Evolutionary conservation across 2,888 invertebrate genomes (phyloP), one percentile per base, ranked within the genome.

Genomic region (Elegia similella): DNA sequence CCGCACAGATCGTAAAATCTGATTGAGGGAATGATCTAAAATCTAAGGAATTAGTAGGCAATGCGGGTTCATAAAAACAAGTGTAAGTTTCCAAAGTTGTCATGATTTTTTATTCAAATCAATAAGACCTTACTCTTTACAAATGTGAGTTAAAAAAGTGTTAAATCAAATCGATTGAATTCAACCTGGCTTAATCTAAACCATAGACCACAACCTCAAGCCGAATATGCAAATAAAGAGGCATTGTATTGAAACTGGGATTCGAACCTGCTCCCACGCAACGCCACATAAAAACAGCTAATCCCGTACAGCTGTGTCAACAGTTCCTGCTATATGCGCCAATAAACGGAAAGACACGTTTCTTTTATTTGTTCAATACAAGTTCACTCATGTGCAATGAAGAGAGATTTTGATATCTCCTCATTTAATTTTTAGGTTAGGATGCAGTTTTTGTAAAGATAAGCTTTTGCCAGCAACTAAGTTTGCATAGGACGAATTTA

Each of bases 281-380:
- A 30, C 17, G 47, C 44, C 17, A 60, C 58, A 58, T 58, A 64
- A 64, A 64, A 64, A 64, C 62, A 57, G 59, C 62, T 64, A 64
- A 64, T 64, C 64, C 62, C 32, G 38, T n/a, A 42, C 64, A 64
- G 64, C 64, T 64, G 64, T 53, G 58, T 62, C 61, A 62, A 64
- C 62, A 64, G 43, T 54, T 43, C 53, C 53, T 54, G 29, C 53
- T 54, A 54, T 52, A 52, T 52, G 52, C 43, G 53, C 53, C 53
- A 54, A 54, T 54, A 54, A 54, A 54, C 52, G 52, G 42, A 23
- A 30, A 29, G 42, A 54, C 53, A 54, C 43, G 42, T 43, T 54
- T 44, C 43, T 54, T 54, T 43, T 54, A 42, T 52, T 54, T 43
- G 32, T 44, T 54, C 32, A 8, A 29, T 16, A 8, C 13, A 15